Evolutionary conservation across 1,140 invertebrate genomes (phyloP), one percentile per base, ranked within the genome.

Genomic region (Drosophila aff.): DNA sequence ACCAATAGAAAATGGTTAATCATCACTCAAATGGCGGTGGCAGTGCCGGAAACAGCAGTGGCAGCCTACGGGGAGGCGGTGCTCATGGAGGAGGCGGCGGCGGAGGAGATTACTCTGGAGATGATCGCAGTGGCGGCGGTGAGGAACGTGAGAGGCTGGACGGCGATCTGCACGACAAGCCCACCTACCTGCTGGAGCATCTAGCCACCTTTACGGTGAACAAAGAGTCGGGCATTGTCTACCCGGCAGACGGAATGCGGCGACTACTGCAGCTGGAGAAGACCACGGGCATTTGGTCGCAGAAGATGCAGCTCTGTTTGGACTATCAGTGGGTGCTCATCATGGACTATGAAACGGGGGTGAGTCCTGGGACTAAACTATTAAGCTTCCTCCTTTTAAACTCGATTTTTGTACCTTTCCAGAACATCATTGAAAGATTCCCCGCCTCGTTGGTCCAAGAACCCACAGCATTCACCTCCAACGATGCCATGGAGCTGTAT

Each of bases 201-300:
- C 95, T 99, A 93, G 99, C 99, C 49, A 99, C 99, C 18, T 99
- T 99, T 94, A 98, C 98, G 2, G 97, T 99, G 40, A 97, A 97
- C 46, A 95, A 97, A 89, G 96, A 98, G 92, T 96, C 96, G 13
- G 96, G 97, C 49, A 97, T 98, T 89, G 95, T 97, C 40, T 97
- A 97, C 93, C 97, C 97, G 9, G 95, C 96, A 10, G 98, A 99
- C 94, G 99, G 99, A n/a, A 98, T 99, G 96, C 94, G 98, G 23
- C 95, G 98, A 43, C 94, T 99, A 49, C 94, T 99, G 26, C 97
- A 99, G 93, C 95, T 99, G 93, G 99, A 99, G 94, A 99, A 99
- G 94, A 97, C 97, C 36, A 99, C 92, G 89, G 94, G 94, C 62
- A 99, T 99, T 92, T 99, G 98, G 98, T 99, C 98, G 40, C 99